These are phyloP conservation scores for Hylia prasina DNA, from an alignment of 2,113 vertebrate species.

Conservation along the genomic window DNA sequence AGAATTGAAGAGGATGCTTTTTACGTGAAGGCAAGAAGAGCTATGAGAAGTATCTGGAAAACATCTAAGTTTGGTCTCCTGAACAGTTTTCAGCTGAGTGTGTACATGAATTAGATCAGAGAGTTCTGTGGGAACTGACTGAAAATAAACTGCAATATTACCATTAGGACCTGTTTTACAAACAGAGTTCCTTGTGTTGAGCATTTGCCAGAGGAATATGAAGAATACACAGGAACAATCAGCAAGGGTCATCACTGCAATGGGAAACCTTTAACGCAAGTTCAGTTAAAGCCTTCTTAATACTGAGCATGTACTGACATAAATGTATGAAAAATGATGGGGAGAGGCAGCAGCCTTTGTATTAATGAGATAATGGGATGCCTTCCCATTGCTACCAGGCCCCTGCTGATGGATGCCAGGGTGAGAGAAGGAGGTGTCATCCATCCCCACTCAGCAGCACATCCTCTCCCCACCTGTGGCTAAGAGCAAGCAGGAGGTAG, in stretches of 20 bases:
- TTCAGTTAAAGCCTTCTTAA: neutral
- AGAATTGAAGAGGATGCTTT: neutral
- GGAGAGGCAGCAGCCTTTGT: neutral
- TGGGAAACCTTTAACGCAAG: neutral
- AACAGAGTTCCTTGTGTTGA: neutral
- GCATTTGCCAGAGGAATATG: neutral
- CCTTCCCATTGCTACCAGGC: neutral
- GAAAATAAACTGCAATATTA: neutral
- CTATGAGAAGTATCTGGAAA: neutral
- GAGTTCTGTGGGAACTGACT: neutral
- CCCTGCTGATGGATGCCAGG: neutral
- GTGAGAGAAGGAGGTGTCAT: rapidly evolving
- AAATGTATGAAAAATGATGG: neutral
- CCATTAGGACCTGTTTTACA: neutral
- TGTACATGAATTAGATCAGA: neutral
- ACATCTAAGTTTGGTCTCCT: neutral
- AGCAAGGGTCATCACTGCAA: neutral
- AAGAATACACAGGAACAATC: rapidly evolving
- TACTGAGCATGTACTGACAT: neutral
- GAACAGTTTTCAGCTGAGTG: neutral
- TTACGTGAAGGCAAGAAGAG: neutral
- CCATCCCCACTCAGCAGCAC: rapidly evolving
- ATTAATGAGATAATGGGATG: neutral
- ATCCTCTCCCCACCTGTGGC: neutral
- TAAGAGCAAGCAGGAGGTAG: neutral